Percentiles rank a stretch among this genome's conserved stretches.
These are phyloP conservation scores for Drosophila watanabei DNA, from an alignment of 1,140 invertebrate genomes.

Conservation along the genomic window DNA sequence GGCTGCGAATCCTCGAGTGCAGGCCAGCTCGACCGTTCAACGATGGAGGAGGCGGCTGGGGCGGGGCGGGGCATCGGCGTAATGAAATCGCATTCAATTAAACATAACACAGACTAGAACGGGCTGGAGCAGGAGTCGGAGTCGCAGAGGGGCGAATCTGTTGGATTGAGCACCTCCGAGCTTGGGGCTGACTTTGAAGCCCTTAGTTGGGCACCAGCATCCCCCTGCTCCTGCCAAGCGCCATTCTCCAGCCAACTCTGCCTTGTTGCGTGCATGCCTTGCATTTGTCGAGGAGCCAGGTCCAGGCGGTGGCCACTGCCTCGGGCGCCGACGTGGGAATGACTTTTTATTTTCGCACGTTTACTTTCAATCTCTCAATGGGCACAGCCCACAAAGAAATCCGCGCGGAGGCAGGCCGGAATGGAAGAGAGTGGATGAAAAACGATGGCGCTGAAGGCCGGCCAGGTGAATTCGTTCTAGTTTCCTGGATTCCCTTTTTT, in stretches of 20 bases:
- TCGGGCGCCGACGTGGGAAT: constrained; percentile 35
- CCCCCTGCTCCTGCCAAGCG: background rate
- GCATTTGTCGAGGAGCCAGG: constrained; percentile 35
- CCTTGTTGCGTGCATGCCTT: constrained; percentile 35
- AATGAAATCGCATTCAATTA: constrained; percentile 83
- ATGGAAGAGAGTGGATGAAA: constrained; percentile 13
- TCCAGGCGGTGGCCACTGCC: constrained; percentile 37
- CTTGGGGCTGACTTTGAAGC: constrained; percentile 54
- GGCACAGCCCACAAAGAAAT: constrained; percentile 19
- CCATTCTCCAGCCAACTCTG: background rate
- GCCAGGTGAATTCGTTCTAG: constrained; percentile 17
- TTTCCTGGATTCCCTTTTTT: constrained; percentile 14
- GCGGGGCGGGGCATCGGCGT: constrained; percentile 29
- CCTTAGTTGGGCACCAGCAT: constrained; percentile 9
- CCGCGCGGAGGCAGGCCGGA: background rate
- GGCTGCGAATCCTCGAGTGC: constrained; percentile 45
- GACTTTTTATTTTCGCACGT: constrained; percentile 74
- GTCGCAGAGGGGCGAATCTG: constrained; percentile 8
- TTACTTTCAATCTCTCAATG: constrained; percentile 56
- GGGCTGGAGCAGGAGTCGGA: constrained; percentile 1
- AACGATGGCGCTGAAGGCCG: constrained; percentile 10
- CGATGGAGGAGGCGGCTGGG: constrained; percentile 20
- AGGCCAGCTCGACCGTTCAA: constrained; percentile 28
- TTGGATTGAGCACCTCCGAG: constrained; percentile 35
- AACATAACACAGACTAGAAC: constrained; percentile 63